Evolutionary conservation across 2,888 invertebrate genomes (phyloP).

Genomic region (Ectemnius continuus): DNA sequence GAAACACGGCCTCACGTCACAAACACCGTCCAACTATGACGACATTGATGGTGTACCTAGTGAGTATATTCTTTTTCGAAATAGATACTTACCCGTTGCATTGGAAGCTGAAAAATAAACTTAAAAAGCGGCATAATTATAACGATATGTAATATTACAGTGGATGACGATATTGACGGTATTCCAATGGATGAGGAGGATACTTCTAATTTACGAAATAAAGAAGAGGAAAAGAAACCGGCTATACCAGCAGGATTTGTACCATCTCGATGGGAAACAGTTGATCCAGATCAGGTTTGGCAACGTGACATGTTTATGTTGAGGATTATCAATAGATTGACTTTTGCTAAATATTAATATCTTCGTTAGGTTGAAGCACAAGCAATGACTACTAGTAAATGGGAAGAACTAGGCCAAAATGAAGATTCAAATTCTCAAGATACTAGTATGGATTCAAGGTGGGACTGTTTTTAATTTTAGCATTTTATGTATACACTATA

Average conservation of each 20-base stretch:
- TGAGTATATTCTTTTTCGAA: slow-evolving; percentile 67
- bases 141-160: slow-evolving; percentile 69
- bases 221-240: slow-evolving; percentile 73
- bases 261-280: slow-evolving; percentile 97
- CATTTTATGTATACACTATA: background rate
- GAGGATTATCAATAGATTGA: background rate
- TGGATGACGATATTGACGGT: slow-evolving; percentile 89
- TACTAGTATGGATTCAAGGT: slow-evolving; percentile 78
- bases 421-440: slow-evolving; percentile 77
- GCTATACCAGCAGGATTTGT: slow-evolving; percentile 86
- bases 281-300: slow-evolving; percentile 88
- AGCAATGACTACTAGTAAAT: slow-evolving; percentile 93
- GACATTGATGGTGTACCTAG: slow-evolving; percentile 86
- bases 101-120: too few species aligned
- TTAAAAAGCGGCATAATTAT: background rate
- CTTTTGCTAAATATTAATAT: background rate
- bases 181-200: slow-evolving; percentile 82
- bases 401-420: slow-evolving; percentile 86
- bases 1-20: slow-evolving; percentile 78
- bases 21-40: slow-evolving; percentile 79
- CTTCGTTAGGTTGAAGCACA: slow-evolving; percentile 82
- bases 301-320: slow-evolving; percentile 1
- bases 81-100: background rate
- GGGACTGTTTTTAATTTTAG: slow-evolving; percentile 7
- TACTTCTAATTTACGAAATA: slow-evolving; percentile 60